These are phyloP conservation scores for Hucho hucho DNA, from an alignment of 2,113 vertebrate genomes.

Conservation along the genomic window DNA sequence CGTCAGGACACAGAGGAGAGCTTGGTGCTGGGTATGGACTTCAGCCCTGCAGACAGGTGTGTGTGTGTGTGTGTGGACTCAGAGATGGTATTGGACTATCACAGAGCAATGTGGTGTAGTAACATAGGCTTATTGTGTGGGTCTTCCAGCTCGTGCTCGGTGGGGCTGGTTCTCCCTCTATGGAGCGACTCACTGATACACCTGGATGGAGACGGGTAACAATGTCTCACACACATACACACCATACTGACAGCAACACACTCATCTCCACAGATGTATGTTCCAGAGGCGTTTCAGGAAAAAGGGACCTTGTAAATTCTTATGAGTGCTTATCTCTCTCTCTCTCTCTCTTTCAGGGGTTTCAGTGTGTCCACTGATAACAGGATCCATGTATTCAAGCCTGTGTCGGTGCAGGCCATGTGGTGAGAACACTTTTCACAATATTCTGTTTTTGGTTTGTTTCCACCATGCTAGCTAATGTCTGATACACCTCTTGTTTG, in stretches of 20 bases:
- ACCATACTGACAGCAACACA: neutral
- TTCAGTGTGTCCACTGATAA: slow-evolving; percentile 96
- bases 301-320: no score
- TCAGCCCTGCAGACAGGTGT: slow-evolving; percentile 89
- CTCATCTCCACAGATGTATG: neutral
- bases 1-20: slow-evolving; percentile 96
- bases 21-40: slow-evolving; percentile 96
- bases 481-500: no score
- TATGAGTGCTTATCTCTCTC: neutral
- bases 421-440: slow-evolving; percentile 78
- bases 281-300: neutral
- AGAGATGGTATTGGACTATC: neutral
- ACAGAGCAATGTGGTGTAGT: neutral
- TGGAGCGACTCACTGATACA: slow-evolving; percentile 98
- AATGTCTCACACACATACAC: neutral
- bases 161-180: slow-evolving; percentile 94
- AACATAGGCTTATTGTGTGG: slow-evolving; percentile 27
- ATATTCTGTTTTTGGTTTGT: no score
- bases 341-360: slow-evolving; percentile 66
- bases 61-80: slow-evolving; percentile 12
- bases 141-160: slow-evolving; percentile 81
- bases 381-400: slow-evolving; percentile 96
- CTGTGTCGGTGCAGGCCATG: slow-evolving; percentile 98
- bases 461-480: no score
- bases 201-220: slow-evolving; percentile 98